phyloP scores from a whole-genome alignment of 2,888 invertebrate genomes.

The Leptinotarsa haldemani region DNA sequence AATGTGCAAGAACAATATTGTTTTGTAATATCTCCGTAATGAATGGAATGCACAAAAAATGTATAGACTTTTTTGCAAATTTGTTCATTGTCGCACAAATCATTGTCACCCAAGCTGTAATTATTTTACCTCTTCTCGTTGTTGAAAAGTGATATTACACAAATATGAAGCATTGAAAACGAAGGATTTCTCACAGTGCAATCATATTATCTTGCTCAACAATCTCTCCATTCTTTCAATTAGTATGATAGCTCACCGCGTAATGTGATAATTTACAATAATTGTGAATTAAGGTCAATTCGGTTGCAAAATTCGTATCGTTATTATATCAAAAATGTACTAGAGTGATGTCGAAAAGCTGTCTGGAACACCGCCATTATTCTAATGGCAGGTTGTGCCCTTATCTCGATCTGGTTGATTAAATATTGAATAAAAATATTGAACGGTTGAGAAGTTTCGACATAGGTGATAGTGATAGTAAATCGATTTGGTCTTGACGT shows the following conservation, averaged over 20 bases:
- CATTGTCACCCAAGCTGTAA: too few species aligned
- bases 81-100: too few species aligned
- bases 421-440: background rate
- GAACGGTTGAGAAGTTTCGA: background rate
- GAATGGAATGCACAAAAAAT: too few species aligned
- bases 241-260: conserved; percentile 18
- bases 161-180: background rate
- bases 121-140: background rate
- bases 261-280: conserved; percentile 28
- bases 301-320: conserved; percentile 30
- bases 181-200: conserved; percentile 7
- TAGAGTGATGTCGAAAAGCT: conserved; percentile 26
- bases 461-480: background rate
- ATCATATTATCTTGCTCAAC: conserved; percentile 19
- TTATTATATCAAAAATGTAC: conserved; percentile 21
- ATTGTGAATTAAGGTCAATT: conserved; percentile 32
- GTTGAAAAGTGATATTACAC: conserved; percentile 1
- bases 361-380: conserved; percentile 13
- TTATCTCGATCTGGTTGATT: conserved; percentile 10
- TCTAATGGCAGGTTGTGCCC: conserved; percentile 3
- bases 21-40: too few species aligned
- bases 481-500: background rate
- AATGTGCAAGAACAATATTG: too few species aligned
- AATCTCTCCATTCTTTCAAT: conserved; percentile 26
- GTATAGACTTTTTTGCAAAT: too few species aligned